Evolutionary conservation across 1,140 invertebrate genomes (phyloP).

Genomic region (Heliconius melpomene): DNA sequence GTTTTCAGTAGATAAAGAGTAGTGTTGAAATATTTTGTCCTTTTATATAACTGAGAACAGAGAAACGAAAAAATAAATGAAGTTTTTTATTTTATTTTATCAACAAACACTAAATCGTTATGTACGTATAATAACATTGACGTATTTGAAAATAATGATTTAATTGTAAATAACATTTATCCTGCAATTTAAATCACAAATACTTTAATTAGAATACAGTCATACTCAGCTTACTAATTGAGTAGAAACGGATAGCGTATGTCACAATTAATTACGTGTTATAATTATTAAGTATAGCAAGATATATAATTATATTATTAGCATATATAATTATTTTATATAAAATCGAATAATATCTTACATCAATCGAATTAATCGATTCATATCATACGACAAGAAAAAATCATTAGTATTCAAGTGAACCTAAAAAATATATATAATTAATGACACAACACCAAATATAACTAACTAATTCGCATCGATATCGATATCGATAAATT

Average conservation of each 20-base stretch:
- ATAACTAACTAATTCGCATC: conserved; percentile 30
- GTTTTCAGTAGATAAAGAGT: not conserved
- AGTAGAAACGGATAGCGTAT: not conserved
- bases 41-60: not conserved
- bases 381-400: not conserved
- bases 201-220: not conserved
- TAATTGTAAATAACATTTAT: too few species aligned
- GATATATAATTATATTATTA: too few species aligned
- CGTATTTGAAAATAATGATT: too few species aligned
- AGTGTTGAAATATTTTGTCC: not conserved
- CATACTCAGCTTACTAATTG: not conserved
- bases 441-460: not conserved
- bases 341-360: not conserved
- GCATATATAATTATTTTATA: not conserved
- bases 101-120: too few species aligned
- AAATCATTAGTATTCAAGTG: not conserved
- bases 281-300: not conserved
- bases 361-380: not conserved
- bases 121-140: too few species aligned
- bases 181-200: not conserved
- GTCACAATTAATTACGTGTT: not conserved
- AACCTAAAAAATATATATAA: not conserved
- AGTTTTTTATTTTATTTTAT: too few species aligned
- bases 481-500: conserved; percentile 73
- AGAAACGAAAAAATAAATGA: too few species aligned